A percentile compares a stretch with the other conserved stretches of the same genome.
These are phyloP conservation scores for Microtus pennsylvanicus DNA, from an alignment of 2,113 vertebrate genomes.

Conservation along the genomic window DNA sequence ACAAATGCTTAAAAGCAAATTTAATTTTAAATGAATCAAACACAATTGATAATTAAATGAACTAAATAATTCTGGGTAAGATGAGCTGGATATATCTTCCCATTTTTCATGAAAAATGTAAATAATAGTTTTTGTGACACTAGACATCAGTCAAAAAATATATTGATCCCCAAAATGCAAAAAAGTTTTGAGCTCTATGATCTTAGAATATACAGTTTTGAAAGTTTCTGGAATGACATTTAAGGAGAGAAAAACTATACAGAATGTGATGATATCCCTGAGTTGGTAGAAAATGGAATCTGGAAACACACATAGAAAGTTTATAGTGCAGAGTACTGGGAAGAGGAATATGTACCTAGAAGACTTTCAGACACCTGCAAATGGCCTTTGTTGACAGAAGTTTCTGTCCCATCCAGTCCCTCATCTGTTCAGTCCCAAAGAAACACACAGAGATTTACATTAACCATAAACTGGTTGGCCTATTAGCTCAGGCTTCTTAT, in stretches of 20 bases:
- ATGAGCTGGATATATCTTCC: conserved; percentile 1
- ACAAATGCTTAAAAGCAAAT: background rate
- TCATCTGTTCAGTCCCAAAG: no score
- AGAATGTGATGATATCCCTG: background rate
- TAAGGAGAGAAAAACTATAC: background rate
- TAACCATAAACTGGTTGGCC: no score
- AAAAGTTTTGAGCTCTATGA: background rate
- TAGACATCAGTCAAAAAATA: background rate
- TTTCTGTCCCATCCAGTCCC: no score
- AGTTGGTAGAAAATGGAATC: background rate
- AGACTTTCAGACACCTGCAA: background rate
- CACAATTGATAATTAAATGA: background rate
- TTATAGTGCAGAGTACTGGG: background rate
- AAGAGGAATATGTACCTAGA: background rate
- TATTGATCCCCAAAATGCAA: background rate
- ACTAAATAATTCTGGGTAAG: background rate
- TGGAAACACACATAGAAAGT: background rate
- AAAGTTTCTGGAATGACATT: background rate
- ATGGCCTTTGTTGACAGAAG: background rate
- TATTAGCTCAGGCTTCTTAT: no score
- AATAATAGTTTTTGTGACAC: background rate
- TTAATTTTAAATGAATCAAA: conserved; percentile 38
- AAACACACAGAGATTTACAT: no score
- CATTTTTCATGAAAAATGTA: background rate
- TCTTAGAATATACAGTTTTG: background rate